Conservation (phyloP, 2,113 vertebrate genomes). For the Coptodon bakossiorum region DNA sequence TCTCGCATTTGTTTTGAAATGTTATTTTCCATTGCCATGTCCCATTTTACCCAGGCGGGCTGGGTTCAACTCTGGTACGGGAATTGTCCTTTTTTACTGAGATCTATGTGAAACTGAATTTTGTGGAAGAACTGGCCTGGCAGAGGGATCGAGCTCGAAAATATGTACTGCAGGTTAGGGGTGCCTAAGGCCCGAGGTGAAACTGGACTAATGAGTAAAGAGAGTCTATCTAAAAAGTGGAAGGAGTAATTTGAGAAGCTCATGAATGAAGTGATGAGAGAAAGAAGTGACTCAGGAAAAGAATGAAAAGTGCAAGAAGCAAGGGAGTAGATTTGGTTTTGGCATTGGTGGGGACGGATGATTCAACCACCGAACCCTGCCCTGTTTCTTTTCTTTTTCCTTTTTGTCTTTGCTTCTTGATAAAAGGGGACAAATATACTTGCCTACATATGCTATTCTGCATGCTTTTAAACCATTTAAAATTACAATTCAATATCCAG, state of each 20-base stretch:
- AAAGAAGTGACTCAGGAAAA: neutral
- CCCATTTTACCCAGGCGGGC: neutral
- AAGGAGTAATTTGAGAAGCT: neutral
- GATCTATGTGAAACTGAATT: neutral
- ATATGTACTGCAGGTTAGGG: neutral
- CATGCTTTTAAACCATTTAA: no score
- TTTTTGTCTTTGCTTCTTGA: no score
- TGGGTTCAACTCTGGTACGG: fast-evolving
- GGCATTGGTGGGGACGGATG: no score
- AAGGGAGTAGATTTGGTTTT: no score
- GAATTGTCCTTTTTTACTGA: neutral
- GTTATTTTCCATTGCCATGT: neutral
- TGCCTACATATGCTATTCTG: no score
- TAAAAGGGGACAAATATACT: no score
- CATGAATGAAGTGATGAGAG: neutral
- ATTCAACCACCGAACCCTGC: no score
- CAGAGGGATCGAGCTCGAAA: neutral
- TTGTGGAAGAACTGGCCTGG: neutral
- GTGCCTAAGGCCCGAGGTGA: neutral
- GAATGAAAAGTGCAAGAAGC: neutral
- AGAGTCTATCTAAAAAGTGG: neutral
- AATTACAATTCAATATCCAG: no score
- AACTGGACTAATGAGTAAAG: neutral
- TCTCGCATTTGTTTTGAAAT: neutral
- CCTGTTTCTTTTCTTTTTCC: no score